phyloP scores from a whole-genome alignment of 2,797 vertebrate species.

The Sarcophilus harrisii region DNA sequence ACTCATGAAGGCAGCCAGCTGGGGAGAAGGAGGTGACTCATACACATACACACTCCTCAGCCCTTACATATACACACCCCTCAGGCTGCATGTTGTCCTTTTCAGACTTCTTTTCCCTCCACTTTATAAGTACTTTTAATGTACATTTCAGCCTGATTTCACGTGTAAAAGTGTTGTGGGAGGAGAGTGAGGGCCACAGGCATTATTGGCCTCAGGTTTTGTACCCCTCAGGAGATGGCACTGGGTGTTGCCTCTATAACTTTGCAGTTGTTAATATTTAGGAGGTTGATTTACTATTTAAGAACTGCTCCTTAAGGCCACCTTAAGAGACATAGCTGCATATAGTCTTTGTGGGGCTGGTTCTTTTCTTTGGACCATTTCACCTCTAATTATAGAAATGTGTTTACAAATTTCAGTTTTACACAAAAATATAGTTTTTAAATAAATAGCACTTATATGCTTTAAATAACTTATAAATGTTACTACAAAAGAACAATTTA shows the following conservation, averaged over 20 bases:
- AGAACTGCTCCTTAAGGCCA: not conserved
- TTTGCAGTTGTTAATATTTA: not conserved
- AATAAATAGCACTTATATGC: not conserved
- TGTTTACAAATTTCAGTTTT: constrained; percentile 19
- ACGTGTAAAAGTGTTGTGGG: constrained; percentile 1
- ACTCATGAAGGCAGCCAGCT: constrained; percentile 1
- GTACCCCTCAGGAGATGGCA: not conserved
- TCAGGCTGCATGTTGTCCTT: constrained; percentile 8
- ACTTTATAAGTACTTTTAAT: not conserved
- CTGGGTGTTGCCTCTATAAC: not conserved
- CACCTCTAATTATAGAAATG: not conserved
- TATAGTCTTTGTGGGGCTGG: not conserved
- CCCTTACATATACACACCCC: constrained; percentile 3
- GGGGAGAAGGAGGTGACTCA: constrained; percentile 5
- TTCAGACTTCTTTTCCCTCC: constrained; percentile 13
- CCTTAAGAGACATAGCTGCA: not conserved
- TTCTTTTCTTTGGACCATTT: not conserved
- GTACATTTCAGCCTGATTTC: constrained; percentile 14
- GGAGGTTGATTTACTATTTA: not conserved
- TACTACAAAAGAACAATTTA: not conserved
- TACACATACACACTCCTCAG: not conserved
- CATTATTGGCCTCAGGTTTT: not conserved
- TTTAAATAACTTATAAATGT: not conserved
- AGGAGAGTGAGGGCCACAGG: not conserved
- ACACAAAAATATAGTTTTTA: not conserved